phyloP scores from a whole-genome alignment of 1,140 invertebrate genomes.

The Ooceraea biroi region DNA sequence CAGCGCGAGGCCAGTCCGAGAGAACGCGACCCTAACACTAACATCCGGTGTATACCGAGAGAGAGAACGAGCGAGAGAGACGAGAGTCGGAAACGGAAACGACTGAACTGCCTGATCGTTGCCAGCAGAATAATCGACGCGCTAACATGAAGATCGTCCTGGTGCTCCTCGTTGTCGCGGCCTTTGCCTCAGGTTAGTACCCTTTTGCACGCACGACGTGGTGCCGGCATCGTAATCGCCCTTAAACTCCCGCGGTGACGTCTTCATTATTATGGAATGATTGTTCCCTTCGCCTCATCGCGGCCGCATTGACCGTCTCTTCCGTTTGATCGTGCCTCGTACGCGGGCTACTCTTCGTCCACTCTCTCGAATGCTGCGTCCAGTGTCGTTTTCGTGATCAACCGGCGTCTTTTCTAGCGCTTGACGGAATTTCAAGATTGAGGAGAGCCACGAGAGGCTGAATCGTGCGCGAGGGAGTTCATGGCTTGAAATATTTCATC shows the following conservation, averaged over 20 bases:
- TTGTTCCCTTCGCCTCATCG: slow-evolving; percentile 30
- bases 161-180: slow-evolving; percentile 79
- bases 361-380: neutral
- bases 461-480: too few relatives aligned
- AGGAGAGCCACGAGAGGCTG: neutral
- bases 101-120: slow-evolving; percentile 71
- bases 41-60: slow-evolving; percentile 83
- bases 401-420: neutral
- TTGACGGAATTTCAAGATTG: neutral
- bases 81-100: slow-evolving; percentile 76
- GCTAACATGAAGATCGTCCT: slow-evolving; percentile 82
- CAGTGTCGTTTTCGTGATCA: neutral
- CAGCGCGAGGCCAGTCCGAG: slow-evolving; percentile 84
- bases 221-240: slow-evolving; percentile 3
- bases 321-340: slow-evolving; percentile 19
- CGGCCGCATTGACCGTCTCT: neutral
- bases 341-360: neutral
- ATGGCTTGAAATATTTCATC: too few relatives aligned
- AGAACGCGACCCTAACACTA: slow-evolving; percentile 85
- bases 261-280: slow-evolving; percentile 54
- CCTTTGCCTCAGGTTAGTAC: slow-evolving; percentile 83
- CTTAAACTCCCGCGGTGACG: slow-evolving; percentile 41
- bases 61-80: slow-evolving; percentile 34
- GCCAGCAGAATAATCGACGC: slow-evolving; percentile 70
- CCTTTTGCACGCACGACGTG: slow-evolving; percentile 30